Evolutionary conservation across 2,113 vertebrate genomes (phyloP), one percentile per base, ranked within the genome.

Genomic region (Nannobrachium achirus): DNA sequence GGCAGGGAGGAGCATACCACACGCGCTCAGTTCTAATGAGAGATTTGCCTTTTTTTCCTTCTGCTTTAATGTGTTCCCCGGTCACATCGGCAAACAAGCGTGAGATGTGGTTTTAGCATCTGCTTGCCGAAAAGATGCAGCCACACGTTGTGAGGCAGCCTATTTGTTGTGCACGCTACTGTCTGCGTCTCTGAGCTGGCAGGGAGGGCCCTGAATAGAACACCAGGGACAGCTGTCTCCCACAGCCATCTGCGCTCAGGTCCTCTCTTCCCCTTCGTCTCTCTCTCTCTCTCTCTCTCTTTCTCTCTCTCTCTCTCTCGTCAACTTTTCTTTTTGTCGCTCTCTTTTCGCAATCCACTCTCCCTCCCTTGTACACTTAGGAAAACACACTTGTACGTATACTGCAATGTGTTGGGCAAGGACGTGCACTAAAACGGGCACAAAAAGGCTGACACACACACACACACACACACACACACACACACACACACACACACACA

Each of bases 161-260:
- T 82, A 69, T 84, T 87, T 84, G 75, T 86, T 85, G 71, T 65
- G 77, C 60, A 13, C 66, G 85, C 77, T 79, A 86, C 75, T 83
- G 83, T 82, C 80, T 72, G 73, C 73, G 68, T 83, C 79, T 87
- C 76, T 63, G 79, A 78, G 80, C 80, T 87, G 84, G 83, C 84
- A 86, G 73, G 80, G 79, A 83, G 82, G 78, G 79, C 72, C 72
- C 81, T 65, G 75, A 87, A 83, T 79, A 88, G 80, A 86, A 79
- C 88, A 88, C 85, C 51, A 1, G 79, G 84, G 89, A 92, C 86
- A 78, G 89, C 78, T 86, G 88, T 78, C 71, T 90, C 85, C 80
- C 78, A 79, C 59, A 76, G 63, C 89, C 88, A 92, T 91, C 88
- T 91, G 88, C 77, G 76, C 78, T 63, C 73, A 84, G 80, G 82